These are phyloP conservation scores for Neocloeon triangulifer DNA, from an alignment of 1,140 invertebrate genomes.

Conservation along the genomic window DNA sequence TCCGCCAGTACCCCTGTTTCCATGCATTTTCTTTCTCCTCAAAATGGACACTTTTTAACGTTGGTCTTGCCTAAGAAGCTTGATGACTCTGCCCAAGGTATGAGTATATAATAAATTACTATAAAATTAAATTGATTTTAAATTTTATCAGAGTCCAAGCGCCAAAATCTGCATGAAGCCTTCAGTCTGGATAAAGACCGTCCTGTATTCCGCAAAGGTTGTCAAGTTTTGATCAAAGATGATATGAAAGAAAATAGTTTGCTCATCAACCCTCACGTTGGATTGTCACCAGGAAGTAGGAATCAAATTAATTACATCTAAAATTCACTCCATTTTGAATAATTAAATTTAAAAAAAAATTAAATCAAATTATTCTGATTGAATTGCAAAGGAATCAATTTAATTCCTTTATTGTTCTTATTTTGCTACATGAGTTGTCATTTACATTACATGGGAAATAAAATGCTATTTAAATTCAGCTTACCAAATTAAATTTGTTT, in stretches of 20 bases:
- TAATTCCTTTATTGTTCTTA: slow-evolving; percentile 1
- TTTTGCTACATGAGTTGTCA: background rate
- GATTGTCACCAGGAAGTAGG: slow-evolving; percentile 25
- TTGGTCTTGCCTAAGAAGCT: slow-evolving; percentile 37
- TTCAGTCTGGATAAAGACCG: slow-evolving; percentile 37
- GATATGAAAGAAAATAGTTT: slow-evolving; percentile 22
- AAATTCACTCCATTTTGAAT: background rate
- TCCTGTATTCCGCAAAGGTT: slow-evolving; percentile 47
- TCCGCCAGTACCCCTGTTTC: slow-evolving; percentile 14
- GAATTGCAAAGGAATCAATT: slow-evolving; percentile 12
- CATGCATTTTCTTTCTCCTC: slow-evolving; percentile 33
- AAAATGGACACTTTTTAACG: slow-evolving; percentile 51
- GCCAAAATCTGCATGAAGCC: slow-evolving; percentile 37
- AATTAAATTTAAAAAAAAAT: slow-evolving; percentile 1
- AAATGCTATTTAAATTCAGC: slow-evolving; percentile 2
- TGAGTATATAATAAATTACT: slow-evolving; percentile 8
- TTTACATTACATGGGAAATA: background rate
- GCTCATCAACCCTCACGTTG: slow-evolving; percentile 50
- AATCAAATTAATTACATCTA: no score
- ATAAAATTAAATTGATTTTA: slow-evolving; percentile 8
- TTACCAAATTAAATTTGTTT: slow-evolving; percentile 8
- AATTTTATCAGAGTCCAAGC: slow-evolving; percentile 29
- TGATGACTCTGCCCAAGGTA: slow-evolving; percentile 35
- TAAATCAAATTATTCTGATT: slow-evolving; percentile 11
- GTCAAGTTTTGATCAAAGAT: slow-evolving; percentile 31